Percentiles rank a stretch among this genome's conserved stretches.
phyloP scores from a whole-genome alignment of 2,113 vertebrate species.

The Theristicus caerulescens region DNA sequence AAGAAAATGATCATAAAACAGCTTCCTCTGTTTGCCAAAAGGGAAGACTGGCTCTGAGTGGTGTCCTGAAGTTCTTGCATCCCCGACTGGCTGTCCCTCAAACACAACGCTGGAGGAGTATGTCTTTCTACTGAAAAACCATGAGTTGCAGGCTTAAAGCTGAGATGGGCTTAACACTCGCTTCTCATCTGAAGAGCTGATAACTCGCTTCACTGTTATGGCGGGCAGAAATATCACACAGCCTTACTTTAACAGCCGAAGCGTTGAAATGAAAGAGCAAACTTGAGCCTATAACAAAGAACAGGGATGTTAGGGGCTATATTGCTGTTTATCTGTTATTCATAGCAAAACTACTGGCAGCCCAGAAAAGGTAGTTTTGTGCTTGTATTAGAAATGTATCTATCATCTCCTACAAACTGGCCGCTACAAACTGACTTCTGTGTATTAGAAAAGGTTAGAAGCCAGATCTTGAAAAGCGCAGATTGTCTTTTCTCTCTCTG shows the following conservation, averaged over 20 bases:
- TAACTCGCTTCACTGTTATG: neutral
- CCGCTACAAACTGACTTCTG: neutral
- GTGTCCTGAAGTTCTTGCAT: neutral
- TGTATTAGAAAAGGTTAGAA: neutral
- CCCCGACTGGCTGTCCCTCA: neutral
- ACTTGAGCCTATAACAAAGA: neutral
- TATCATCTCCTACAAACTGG: too few relatives aligned
- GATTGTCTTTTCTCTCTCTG: neutral
- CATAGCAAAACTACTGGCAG: neutral
- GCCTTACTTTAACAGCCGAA: neutral
- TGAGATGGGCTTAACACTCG: neutral
- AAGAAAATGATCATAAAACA: neutral
- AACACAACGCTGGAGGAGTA: rapidly evolving
- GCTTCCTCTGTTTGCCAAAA: neutral
- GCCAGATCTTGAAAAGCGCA: neutral
- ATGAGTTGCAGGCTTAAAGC: neutral
- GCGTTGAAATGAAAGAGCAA: neutral
- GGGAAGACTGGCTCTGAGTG: neutral
- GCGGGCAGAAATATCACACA: neutral
- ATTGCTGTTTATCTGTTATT: neutral
- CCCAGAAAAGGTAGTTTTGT: neutral
- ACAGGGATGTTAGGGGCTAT: neutral
- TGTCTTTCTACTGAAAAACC: neutral
- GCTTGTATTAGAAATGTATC: neutral
- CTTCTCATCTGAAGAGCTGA: neutral